phyloP scores from a whole-genome alignment of 2,888 invertebrate genomes.

The Tribolium freemani region DNA sequence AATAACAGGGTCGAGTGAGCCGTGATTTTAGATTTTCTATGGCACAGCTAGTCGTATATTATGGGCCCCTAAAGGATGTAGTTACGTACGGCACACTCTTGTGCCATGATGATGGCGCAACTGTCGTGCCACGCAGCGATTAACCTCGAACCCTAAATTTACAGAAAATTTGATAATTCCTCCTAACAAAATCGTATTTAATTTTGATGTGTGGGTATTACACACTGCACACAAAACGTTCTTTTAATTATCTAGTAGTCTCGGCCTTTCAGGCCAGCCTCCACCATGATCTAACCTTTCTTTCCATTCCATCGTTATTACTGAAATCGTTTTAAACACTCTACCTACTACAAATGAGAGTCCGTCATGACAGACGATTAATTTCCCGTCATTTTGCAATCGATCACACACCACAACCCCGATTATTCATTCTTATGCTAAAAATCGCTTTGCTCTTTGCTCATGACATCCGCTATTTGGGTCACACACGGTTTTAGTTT shows the following conservation, averaged over 20 bases:
- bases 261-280: constrained; percentile 33
- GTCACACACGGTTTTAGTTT: constrained; percentile 25
- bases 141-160: constrained; percentile 45
- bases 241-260: constrained; percentile 45
- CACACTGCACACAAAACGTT: constrained; percentile 40
- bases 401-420: constrained; percentile 36
- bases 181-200: constrained; percentile 46
- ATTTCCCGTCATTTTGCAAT: constrained; percentile 41
- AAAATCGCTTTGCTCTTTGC: constrained; percentile 14
- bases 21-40: constrained; percentile 43
- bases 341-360: constrained; percentile 40
- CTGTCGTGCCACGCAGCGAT: constrained; percentile 46
- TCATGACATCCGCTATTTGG: constrained; percentile 19
- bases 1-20: constrained; percentile 41
- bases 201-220: constrained; percentile 42
- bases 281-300: constrained; percentile 38
- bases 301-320: constrained; percentile 39
- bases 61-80: constrained; percentile 39
- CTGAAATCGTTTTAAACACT: constrained; percentile 39
- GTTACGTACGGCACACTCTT: constrained; percentile 30
- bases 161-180: constrained; percentile 46
- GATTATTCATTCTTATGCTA: constrained; percentile 34
- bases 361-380: constrained; percentile 38
- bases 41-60: constrained; percentile 39
- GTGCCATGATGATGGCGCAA: constrained; percentile 44